These are phyloP conservation scores for Coregonus ussuriensis DNA, from an alignment of 2,797 vertebrate species.

Conservation along the genomic window DNA sequence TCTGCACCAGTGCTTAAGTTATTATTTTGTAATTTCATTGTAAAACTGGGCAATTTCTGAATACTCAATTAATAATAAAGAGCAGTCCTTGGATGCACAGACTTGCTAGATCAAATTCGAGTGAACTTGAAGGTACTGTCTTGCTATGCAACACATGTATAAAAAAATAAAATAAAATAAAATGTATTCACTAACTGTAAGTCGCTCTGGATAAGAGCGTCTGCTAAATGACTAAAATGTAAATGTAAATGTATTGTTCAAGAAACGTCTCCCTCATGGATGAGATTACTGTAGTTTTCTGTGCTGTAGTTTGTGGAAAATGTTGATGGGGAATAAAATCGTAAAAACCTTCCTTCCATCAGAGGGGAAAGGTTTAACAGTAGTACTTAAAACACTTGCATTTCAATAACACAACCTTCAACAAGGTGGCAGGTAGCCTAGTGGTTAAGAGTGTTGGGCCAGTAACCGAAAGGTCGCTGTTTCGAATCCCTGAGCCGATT, in stretches of 20 bases:
- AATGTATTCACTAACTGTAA: no score
- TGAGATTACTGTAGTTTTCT: background rate
- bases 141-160: background rate
- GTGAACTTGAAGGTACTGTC: background rate
- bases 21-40: constrained; percentile 32
- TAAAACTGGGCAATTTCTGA: constrained; percentile 19
- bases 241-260: background rate
- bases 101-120: background rate
- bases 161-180: no score
- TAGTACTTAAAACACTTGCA: background rate
- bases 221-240: no score
- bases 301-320: background rate
- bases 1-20: constrained; percentile 22
- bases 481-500: no score
- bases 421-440: background rate
- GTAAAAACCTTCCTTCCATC: background rate
- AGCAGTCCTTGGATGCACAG: constrained; percentile 15
- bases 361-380: background rate
- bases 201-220: no score
- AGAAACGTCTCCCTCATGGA: background rate
- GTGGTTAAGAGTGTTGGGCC: no score
- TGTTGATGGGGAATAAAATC: no score
- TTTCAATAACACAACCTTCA: constrained; percentile 17
- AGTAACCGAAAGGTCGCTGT: no score
- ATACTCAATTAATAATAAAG: background rate